Base-by-base conservation (phyloP, 1,140 invertebrate genomes). In the Dryas iulia region DNA sequence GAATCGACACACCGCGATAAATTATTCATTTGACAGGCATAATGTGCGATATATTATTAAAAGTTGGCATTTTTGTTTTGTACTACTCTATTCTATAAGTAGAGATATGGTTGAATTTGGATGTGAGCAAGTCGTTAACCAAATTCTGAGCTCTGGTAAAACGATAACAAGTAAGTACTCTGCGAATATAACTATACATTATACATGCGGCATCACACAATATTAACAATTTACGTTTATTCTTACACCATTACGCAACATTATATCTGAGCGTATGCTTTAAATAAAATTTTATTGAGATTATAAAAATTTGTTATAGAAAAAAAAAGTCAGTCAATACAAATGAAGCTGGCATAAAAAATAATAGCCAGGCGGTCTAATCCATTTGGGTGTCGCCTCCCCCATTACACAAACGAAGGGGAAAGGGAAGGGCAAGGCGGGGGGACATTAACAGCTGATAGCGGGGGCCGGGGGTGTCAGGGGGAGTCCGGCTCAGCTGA, bases 21-120 rank as follows among this genome's bases (percentile, higher is more conserved):
- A 90, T 90, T 89, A 90, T 90, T 90, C 86, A 91, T 89, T 87
- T 89, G 82, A 75, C 86, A 78, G 81, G 80, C 85, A 89, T 91
- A 89, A 91, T 91, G 86, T 89, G 84, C 84, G 79, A 91, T 89
- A 86, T 87, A 91, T 91, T 91, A 91, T 91, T 91, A 89, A 91
- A 88, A 91, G 82, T 89, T 87, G 83, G 78, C 84, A 87, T 91
- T 91, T 89, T 89, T 68, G 61, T 71, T 71, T 68, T 64, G 59
- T 70, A 62, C 66, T 62, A 33, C 54, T 26, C 39, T 28, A 57
- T 31, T 52, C 33, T 31, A 59, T 11, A 4, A n/a, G n/a, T n/a
- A n/a, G n/a, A n/a, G n/a, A n/a, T 56, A 53, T 23, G 21, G 14
- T 30, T 26, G 33, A 25, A 18, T 64, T 58, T 60, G 28, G 7